Conservation (phyloP, 2,888 invertebrate species). For the Meteorus colon region DNA sequence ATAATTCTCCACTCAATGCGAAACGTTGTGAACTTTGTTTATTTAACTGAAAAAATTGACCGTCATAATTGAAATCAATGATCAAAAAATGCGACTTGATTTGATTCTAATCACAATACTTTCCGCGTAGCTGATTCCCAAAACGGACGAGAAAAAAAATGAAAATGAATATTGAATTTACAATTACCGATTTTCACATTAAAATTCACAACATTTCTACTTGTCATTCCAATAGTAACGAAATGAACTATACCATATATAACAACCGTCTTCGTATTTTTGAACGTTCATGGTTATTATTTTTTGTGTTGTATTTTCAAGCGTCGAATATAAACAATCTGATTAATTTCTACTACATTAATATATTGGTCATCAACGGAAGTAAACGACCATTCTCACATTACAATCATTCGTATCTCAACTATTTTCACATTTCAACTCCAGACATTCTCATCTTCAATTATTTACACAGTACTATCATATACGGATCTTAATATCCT, state of each 20-base stretch:
- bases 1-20: slow-evolving; percentile 17
- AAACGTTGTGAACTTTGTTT: slow-evolving; percentile 23
- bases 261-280: slow-evolving; percentile 6
- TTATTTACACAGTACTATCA: slow-evolving; percentile 52
- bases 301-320: slow-evolving; percentile 4
- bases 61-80: background rate
- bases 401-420: slow-evolving; percentile 51
- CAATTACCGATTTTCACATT: slow-evolving; percentile 2
- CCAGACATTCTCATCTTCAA: slow-evolving; percentile 18
- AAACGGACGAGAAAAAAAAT: background rate
- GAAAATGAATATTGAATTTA: background rate
- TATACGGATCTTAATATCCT: background rate
- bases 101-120: background rate
- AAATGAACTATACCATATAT: background rate
- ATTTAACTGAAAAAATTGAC: background rate
- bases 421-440: slow-evolving; percentile 48
- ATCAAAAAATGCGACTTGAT: background rate
- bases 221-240: background rate
- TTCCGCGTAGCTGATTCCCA: background rate
- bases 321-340: slow-evolving; percentile 5
- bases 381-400: slow-evolving; percentile 2
- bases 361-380: slow-evolving; percentile 7
- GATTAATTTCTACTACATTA: slow-evolving; percentile 12
- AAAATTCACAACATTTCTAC: slow-evolving; percentile 5
- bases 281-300: slow-evolving; percentile 25